Percentiles rank a stretch among this genome's conserved stretches.
Evolutionary conservation across 1,140 invertebrate species (phyloP).

Genomic region (Drosophila neocordata): DNA sequence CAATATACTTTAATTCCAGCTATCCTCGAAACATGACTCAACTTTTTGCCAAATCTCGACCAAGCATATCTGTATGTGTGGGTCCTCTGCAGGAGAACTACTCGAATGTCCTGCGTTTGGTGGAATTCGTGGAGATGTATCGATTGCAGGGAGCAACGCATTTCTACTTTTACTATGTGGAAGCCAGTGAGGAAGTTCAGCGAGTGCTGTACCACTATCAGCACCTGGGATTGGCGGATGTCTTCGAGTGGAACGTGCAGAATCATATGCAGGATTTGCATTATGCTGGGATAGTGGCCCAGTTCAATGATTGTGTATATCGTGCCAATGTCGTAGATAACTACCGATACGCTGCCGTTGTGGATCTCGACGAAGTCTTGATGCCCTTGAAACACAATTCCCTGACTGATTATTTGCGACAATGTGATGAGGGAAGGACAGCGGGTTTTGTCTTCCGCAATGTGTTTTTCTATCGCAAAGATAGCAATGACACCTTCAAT

Average conservation of each 20-base stretch:
- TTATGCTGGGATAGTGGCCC: slow-evolving; percentile 86
- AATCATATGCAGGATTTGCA: slow-evolving; percentile 82
- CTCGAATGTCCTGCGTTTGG: slow-evolving; percentile 84
- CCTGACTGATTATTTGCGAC: slow-evolving; percentile 69
- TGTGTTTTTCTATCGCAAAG: slow-evolving; percentile 86
- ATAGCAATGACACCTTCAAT: slow-evolving; percentile 84
- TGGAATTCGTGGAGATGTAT: slow-evolving; percentile 88
- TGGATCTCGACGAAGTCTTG: slow-evolving; percentile 87
- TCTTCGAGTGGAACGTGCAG: slow-evolving; percentile 86
- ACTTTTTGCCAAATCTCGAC: slow-evolving; percentile 57
- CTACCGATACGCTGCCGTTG: slow-evolving; percentile 84
- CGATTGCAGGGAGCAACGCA: slow-evolving; percentile 86
- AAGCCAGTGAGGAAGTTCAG: slow-evolving; percentile 84
- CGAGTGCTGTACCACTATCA: slow-evolving; percentile 84
- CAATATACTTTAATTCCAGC: slow-evolving; percentile 23
- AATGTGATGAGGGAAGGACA: slow-evolving; percentile 76
- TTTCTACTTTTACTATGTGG: slow-evolving; percentile 88
- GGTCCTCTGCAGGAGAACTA: slow-evolving; percentile 87
- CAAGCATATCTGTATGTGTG: slow-evolving; percentile 85
- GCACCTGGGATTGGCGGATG: slow-evolving; percentile 81
- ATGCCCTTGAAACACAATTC: slow-evolving; percentile 84
- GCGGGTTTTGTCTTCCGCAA: slow-evolving; percentile 85
- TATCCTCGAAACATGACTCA: slow-evolving; percentile 71
- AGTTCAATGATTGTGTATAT: slow-evolving; percentile 87
- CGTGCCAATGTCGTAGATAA: slow-evolving; percentile 81